A percentile compares a stretch with the other conserved stretches of the same genome.
These are phyloP conservation scores for Drosophila histrio DNA, from an alignment of 2,888 invertebrate genomes.

Conservation along the genomic window DNA sequence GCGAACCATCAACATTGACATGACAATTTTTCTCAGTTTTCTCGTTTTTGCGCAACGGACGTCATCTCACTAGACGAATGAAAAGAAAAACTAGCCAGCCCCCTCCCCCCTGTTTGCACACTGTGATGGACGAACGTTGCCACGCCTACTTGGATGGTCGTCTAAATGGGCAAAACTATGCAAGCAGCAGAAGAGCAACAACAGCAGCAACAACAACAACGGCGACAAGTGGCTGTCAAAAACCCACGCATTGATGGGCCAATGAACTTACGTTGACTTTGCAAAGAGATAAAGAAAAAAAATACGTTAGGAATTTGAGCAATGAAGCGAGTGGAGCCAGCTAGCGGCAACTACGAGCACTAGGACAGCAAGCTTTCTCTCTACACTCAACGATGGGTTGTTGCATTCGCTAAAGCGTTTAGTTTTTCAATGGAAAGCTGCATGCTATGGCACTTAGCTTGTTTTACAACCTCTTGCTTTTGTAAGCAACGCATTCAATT, in stretches of 20 bases:
- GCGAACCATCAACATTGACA: constrained; percentile 27
- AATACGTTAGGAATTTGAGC: constrained; percentile 14
- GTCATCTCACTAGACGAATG: constrained; percentile 46
- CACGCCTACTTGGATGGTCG: constrained; percentile 53
- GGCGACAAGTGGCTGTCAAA: constrained; percentile 59
- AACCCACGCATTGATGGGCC: constrained; percentile 49
- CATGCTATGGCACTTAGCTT: neutral
- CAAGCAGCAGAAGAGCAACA: neutral
- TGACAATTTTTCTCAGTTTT: constrained; percentile 38
- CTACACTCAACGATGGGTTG: neutral
- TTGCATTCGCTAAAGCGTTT: neutral
- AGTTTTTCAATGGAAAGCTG: neutral
- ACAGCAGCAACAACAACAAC: constrained; percentile 3
- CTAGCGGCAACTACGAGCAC: constrained; percentile 12
- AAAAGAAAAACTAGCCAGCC: constrained; percentile 26
- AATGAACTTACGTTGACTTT: constrained; percentile 52
- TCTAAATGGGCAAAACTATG: constrained; percentile 33
- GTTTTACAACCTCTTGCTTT: neutral
- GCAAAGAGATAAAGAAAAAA: neutral
- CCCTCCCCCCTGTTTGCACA: too few species aligned
- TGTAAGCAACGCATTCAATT: neutral
- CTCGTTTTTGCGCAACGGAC: constrained; percentile 40
- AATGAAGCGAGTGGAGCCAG: constrained; percentile 16
- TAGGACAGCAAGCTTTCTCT: neutral
- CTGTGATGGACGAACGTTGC: constrained; percentile 14